Evolutionary conservation across 2,888 invertebrate species (phyloP).

Genomic region (Fragum sueziense): DNA sequence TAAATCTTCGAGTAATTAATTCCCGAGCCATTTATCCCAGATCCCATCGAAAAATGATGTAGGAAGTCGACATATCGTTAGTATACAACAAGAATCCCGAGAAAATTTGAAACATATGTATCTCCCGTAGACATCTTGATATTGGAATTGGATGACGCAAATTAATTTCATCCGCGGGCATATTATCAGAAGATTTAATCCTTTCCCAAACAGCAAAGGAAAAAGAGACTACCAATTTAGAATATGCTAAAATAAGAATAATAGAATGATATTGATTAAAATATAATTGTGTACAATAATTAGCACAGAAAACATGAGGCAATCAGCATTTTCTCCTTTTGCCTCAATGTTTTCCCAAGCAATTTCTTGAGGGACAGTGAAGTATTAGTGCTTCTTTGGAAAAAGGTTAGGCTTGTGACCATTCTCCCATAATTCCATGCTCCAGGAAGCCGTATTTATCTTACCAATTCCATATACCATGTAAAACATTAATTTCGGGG

Average conservation of each 20-base stretch:
- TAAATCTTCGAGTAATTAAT: conserved; percentile 10
- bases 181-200: not conserved
- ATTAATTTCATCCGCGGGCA: conserved; percentile 4
- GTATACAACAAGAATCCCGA: not conserved
- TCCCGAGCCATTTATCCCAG: conserved; percentile 2
- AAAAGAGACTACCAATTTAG: no score
- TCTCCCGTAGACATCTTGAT: conserved; percentile 16
- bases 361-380: no score
- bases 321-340: no score
- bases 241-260: no score
- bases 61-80: not conserved
- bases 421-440: not conserved
- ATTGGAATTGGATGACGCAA: conserved; percentile 3
- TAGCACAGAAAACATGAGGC: no score
- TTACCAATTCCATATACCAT: not conserved
- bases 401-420: not conserved
- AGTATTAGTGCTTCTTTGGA: no score
- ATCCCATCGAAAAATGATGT: not conserved
- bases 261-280: no score
- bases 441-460: not conserved
- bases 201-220: not conserved
- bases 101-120: conserved; percentile 13
- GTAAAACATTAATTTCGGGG: not conserved
- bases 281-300: no score
- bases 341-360: no score